Conservation (phyloP, 2,888 invertebrate genomes). For the Sisyra nigra region DNA sequence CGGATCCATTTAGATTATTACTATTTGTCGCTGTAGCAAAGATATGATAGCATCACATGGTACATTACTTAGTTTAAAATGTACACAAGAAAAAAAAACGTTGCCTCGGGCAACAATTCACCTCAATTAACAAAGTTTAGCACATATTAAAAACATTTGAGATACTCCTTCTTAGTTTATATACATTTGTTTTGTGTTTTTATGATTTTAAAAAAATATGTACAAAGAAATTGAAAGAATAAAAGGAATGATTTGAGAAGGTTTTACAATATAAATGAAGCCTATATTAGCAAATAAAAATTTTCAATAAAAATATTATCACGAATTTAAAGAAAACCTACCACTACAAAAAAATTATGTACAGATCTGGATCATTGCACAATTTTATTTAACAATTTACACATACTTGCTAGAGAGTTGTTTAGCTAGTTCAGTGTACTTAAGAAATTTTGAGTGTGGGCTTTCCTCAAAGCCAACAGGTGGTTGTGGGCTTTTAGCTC, state of each 20-base stretch:
- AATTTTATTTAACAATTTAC: slow-evolving; percentile 32
- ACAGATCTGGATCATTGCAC: slow-evolving; percentile 3
- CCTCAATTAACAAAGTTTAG: neutral
- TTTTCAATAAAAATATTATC: neutral
- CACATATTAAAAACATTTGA: neutral
- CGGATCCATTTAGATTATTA: slow-evolving; percentile 14
- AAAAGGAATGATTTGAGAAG: neutral
- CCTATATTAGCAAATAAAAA: neutral
- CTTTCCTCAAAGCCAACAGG: slow-evolving; percentile 64
- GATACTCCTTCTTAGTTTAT: neutral
- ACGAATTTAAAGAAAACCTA: slow-evolving; percentile 1
- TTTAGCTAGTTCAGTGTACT: slow-evolving; percentile 96
- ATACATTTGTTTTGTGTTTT: neutral
- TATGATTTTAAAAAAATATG: neutral
- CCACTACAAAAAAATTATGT: neutral
- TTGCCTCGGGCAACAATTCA: slow-evolving; percentile 3
- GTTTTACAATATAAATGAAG: neutral
- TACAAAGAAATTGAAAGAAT: neutral
- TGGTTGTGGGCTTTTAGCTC: slow-evolving; percentile 23
- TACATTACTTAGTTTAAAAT: slow-evolving; percentile 12
- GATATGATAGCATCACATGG: slow-evolving; percentile 68
- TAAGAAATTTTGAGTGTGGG: slow-evolving; percentile 93
- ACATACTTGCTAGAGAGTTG: slow-evolving; percentile 95
- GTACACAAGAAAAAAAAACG: slow-evolving; percentile 1
- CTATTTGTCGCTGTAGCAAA: slow-evolving; percentile 34